Evolutionary conservation across 2,888 invertebrate genomes (phyloP).

Genomic region (Caenorhabditis auriculariae): DNA sequence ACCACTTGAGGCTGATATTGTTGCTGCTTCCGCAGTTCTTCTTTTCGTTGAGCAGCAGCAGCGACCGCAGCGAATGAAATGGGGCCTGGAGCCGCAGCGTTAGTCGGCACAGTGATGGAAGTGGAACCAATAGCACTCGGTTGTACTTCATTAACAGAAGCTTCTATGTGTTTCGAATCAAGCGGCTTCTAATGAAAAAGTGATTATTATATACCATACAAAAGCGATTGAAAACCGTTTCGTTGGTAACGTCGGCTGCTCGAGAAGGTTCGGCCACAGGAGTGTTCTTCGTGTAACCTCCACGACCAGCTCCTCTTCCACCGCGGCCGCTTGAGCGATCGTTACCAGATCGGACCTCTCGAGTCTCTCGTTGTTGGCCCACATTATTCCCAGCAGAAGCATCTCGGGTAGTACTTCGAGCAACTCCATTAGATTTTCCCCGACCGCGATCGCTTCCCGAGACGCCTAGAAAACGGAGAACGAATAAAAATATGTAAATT

Average conservation of each 20-base stretch:
- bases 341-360: not conserved
- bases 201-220: not conserved
- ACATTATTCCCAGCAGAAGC: not conserved
- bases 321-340: slow-evolving; percentile 26
- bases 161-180: no score
- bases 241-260: slow-evolving; percentile 12
- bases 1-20: slow-evolving; percentile 9
- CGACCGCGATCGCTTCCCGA: slow-evolving; percentile 26
- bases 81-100: slow-evolving; percentile 25
- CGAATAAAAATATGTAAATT: not conserved
- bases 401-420: slow-evolving; percentile 12
- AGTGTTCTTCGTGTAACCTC: slow-evolving; percentile 17
- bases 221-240: not conserved
- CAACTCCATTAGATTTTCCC: slow-evolving; percentile 23
- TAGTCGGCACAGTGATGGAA: slow-evolving; percentile 24
- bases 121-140: slow-evolving; percentile 24
- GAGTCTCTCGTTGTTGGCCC: slow-evolving; percentile 6
- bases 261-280: slow-evolving; percentile 3
- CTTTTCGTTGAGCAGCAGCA: slow-evolving; percentile 34
- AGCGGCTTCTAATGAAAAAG: no score
- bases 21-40: slow-evolving; percentile 27
- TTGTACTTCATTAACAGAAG: slow-evolving; percentile 16
- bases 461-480: not conserved
- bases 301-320: slow-evolving; percentile 26
- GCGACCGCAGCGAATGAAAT: slow-evolving; percentile 45